Percentiles rank a stretch among this genome's conserved stretches.
phyloP scores from a whole-genome alignment of 2,113 vertebrate species.

The Muntiacus reevesi region DNA sequence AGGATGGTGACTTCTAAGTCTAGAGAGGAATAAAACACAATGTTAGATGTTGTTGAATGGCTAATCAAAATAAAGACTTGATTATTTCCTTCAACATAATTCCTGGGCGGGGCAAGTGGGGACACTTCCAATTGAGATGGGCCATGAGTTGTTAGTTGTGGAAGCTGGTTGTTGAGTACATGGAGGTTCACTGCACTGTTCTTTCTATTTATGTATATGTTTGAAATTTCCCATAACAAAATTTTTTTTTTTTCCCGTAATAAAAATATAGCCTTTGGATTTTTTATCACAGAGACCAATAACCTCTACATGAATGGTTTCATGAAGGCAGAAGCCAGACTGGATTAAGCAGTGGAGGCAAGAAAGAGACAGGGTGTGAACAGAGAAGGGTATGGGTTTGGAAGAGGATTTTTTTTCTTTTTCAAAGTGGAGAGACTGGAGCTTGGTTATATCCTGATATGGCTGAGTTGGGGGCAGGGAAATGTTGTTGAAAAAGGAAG shows the following conservation, averaged over 20 bases:
- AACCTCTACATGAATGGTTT: background rate
- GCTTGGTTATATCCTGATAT: background rate
- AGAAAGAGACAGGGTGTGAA: background rate
- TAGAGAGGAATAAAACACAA: background rate
- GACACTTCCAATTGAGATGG: background rate
- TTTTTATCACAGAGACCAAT: background rate
- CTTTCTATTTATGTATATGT: background rate
- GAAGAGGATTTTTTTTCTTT: background rate
- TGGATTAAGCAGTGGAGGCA: background rate
- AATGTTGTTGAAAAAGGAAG: background rate
- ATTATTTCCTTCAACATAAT: background rate
- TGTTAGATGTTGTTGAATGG: background rate
- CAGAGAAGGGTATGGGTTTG: background rate
- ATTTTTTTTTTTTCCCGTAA: background rate
- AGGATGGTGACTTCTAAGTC: background rate
- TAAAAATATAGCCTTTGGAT: background rate
- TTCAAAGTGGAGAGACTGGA: background rate
- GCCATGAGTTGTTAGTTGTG: background rate
- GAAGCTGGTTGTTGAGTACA: background rate
- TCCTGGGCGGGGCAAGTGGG: background rate
- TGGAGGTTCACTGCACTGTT: too few relatives aligned
- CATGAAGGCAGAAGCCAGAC: background rate
- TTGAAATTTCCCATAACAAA: background rate
- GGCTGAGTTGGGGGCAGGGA: background rate
- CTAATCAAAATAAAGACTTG: background rate